These are phyloP conservation scores for Ostrea denselamellosa DNA, from an alignment of 1,140 invertebrate genomes.

Conservation along the genomic window DNA sequence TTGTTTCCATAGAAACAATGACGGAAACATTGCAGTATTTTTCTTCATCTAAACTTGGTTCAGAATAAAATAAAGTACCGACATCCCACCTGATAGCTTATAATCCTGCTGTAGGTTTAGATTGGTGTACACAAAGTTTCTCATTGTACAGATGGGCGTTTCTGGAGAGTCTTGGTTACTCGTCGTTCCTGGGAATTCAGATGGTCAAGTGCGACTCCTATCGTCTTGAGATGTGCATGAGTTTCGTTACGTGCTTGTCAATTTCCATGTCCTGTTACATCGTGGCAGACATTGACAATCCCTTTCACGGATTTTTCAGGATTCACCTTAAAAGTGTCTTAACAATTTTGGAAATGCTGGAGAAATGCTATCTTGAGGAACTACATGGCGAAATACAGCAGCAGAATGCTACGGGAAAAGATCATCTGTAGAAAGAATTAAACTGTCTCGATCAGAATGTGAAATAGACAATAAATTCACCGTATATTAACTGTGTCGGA, in stretches of 20 bases:
- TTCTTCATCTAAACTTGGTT: too few relatives aligned
- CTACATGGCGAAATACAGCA: background rate
- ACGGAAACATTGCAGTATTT: too few relatives aligned
- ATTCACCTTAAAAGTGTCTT: slow-evolving; percentile 45
- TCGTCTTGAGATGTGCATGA: slow-evolving; percentile 59
- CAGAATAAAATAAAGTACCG: too few relatives aligned
- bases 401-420: background rate
- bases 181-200: slow-evolving; percentile 59
- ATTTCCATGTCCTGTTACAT: slow-evolving; percentile 63
- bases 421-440: background rate
- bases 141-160: slow-evolving; percentile 58
- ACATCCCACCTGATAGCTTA: too few relatives aligned
- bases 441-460: too few relatives aligned
- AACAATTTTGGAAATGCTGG: background rate
- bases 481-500: too few relatives aligned
- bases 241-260: slow-evolving; percentile 60
- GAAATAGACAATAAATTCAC: too few relatives aligned
- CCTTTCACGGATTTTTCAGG: slow-evolving; percentile 63
- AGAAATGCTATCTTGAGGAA: background rate
- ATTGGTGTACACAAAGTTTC: background rate
- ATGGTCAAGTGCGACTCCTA: slow-evolving; percentile 57
- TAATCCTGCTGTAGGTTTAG: too few relatives aligned
- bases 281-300: slow-evolving; percentile 62
- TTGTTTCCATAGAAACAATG: too few relatives aligned
- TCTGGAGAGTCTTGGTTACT: slow-evolving; percentile 62